Conservation (phyloP, 2,888 invertebrate species). For the Alentia gelatinosa region DNA sequence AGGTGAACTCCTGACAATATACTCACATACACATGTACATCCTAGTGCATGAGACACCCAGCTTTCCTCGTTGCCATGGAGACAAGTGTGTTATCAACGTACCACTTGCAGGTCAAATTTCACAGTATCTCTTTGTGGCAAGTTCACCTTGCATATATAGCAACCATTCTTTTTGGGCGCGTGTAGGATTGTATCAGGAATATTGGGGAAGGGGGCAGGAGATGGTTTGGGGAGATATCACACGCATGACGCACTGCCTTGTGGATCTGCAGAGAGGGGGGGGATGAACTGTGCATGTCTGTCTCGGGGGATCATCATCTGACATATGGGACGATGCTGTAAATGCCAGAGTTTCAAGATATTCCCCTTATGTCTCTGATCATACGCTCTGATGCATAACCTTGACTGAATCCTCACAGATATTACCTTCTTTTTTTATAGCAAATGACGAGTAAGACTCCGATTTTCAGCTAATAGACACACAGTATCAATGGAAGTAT, state of each 20-base stretch:
- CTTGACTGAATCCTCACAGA: too few relatives aligned
- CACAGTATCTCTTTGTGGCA: background rate
- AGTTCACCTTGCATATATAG: background rate
- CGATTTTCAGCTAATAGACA: too few relatives aligned
- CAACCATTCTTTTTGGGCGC: background rate
- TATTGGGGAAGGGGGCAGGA: background rate
- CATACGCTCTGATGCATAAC: background rate
- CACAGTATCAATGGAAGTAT: too few relatives aligned
- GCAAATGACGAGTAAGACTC: too few relatives aligned
- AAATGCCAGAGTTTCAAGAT: background rate
- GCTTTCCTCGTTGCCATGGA: background rate
- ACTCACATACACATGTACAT: background rate
- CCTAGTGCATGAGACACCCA: background rate
- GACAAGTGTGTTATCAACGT: background rate
- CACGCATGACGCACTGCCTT: too few relatives aligned
- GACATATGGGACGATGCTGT: background rate
- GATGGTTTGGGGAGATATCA: background rate
- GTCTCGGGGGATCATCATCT: background rate
- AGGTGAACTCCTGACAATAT: background rate
- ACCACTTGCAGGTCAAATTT: background rate
- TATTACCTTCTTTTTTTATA: too few relatives aligned
- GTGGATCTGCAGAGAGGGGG: too few relatives aligned
- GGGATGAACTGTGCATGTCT: background rate
- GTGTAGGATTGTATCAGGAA: background rate
- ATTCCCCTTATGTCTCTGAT: background rate